These are phyloP conservation scores for Tiliacea citrago DNA, from an alignment of 2,888 invertebrate species.

Conservation along the genomic window DNA sequence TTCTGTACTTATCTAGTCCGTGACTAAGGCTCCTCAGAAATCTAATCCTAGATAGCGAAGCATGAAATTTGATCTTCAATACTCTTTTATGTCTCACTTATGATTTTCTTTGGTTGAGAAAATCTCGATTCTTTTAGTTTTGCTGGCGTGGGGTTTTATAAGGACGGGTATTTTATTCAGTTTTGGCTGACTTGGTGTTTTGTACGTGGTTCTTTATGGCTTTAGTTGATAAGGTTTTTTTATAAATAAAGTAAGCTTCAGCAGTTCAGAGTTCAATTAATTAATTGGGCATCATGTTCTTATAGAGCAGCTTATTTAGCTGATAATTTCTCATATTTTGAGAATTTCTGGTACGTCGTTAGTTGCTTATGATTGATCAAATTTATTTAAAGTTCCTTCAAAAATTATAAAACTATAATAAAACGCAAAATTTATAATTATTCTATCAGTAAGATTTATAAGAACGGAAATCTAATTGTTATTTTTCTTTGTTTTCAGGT, in stretches of 20 bases:
- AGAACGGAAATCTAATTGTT: neutral
- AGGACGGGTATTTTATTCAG: conserved; percentile 14
- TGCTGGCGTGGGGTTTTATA: conserved; percentile 23
- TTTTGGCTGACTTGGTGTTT: conserved; percentile 41
- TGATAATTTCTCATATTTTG: neutral
- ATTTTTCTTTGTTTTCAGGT: conserved; percentile 36
- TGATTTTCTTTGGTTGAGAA: conserved; percentile 42
- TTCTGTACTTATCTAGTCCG: conserved; percentile 2
- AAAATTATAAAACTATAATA: neutral
- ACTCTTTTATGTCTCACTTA: conserved; percentile 51
- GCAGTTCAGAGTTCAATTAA: neutral
- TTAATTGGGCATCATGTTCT: neutral
- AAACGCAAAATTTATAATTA: neutral
- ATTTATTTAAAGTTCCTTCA: neutral
- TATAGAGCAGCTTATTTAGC: neutral
- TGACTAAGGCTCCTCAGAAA: conserved; percentile 26
- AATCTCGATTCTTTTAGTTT: conserved; percentile 33
- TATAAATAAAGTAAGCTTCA: neutral
- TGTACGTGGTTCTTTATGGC: conserved; percentile 2
- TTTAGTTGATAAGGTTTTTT: neutral
- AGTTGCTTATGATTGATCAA: neutral
- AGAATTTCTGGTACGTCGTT: neutral
- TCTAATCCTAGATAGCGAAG: conserved; percentile 54
- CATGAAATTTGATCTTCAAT: conserved; percentile 60
- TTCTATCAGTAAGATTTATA: neutral